Base-by-base conservation (phyloP, 2,113 vertebrate species). In the Protobothrops flavoviridis region DNA sequence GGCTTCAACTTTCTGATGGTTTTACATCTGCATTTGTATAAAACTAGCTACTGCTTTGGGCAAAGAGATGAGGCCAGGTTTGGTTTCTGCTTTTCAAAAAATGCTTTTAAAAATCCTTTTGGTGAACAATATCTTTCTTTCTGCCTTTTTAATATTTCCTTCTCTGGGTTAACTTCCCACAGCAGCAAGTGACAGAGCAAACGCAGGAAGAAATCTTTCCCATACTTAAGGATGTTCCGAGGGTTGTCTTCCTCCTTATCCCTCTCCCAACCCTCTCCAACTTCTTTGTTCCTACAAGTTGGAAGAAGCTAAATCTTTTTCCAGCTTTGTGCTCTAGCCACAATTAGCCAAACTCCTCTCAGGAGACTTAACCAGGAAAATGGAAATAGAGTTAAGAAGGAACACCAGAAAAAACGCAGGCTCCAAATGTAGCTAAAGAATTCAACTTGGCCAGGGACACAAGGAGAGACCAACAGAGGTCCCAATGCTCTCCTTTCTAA, bases 401-500 rank as follows among this genome's bases (percentile, higher is more conserved):
- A 81, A 52, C 1, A 23, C 23, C 10, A 61, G 43, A 57, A 61
- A 61, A 86, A 33, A 6, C 4, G 29, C 43, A 10, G 29, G 8
- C 7, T 61, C 48, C 8, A 12, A 10, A 56, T 29, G 91, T 1
- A 24, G 33, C 50, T 2, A 23, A 45, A 45, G 29, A 55, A 88
- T 89, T 21, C 52, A 89, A 55, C 9, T 43, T 11, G 59, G 85
- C 50, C 43, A 52, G 8, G 21, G 52, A 29, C 50, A 87, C 33
- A 9, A 3, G 56, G 15, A 26, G 7, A 52, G 45, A 52, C 86
- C 55, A 15, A 52, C 3, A 64, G 95, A 96, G 95, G 94, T 95
- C 45, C 74, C 86, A 26, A 59, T 88, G 87, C 93, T 89, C 69
- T 39, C 33, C 17, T 57, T 91, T 93, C 94, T 94, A 94, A 92